phyloP scores from a whole-genome alignment of 2,113 vertebrate species.

The Cyanistes caeruleus region DNA sequence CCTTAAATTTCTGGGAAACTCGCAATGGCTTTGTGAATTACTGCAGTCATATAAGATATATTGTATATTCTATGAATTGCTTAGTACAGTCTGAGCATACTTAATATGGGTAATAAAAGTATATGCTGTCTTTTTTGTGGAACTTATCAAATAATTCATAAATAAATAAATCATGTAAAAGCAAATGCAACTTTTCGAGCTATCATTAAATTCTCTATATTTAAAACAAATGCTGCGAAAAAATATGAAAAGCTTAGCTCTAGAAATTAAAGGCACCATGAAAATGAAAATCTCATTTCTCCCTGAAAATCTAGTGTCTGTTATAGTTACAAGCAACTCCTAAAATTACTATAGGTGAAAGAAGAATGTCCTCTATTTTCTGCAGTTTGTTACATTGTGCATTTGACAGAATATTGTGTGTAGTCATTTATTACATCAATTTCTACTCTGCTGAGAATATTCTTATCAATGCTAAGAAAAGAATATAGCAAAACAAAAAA shows the following conservation, averaged over 20 bases:
- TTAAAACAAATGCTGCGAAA: conserved; percentile 28
- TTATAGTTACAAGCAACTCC: conserved; percentile 16
- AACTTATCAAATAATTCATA: conserved; percentile 13
- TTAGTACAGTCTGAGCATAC: conserved; percentile 30
- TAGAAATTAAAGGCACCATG: background rate
- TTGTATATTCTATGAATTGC: conserved; percentile 32
- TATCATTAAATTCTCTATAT: conserved; percentile 45
- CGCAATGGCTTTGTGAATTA: background rate
- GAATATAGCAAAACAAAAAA: background rate
- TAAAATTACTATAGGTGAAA: conserved; percentile 26
- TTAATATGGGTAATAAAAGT: conserved; percentile 35
- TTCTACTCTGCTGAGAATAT: conserved; percentile 4
- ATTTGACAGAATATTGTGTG: conserved; percentile 26
- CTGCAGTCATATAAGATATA: background rate
- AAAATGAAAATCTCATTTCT: conserved; percentile 45
- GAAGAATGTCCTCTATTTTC: conserved; percentile 27
- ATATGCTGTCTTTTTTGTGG: background rate
- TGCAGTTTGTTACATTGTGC: background rate
- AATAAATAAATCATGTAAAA: conserved; percentile 49
- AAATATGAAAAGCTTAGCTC: conserved; percentile 25
- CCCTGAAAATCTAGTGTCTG: conserved; percentile 8
- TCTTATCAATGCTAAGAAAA: background rate
- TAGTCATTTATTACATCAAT: conserved; percentile 35
- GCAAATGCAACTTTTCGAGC: conserved; percentile 40
- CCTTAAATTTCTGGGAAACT: background rate